Evolutionary conservation across 2,888 invertebrate species (phyloP), one percentile per base, ranked within the genome.

Genomic region (Lasioglossum oenotherae): DNA sequence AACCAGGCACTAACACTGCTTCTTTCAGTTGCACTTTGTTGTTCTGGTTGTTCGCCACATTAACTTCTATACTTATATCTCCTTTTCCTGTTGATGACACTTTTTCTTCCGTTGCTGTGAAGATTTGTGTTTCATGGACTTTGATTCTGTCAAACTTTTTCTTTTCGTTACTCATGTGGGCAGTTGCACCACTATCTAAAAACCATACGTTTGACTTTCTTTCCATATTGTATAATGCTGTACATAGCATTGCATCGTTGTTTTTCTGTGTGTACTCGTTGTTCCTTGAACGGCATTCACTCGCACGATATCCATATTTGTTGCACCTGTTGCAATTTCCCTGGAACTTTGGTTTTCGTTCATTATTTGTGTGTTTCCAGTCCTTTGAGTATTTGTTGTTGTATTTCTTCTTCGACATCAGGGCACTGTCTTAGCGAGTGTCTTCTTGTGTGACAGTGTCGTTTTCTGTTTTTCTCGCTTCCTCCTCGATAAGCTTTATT

Each of bases 1-100:
- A 80, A 23, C 87, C 85, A 69, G 91, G 89, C 5, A 89, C 88
- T 77, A 82, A 23, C 10, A 82, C 31, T 23, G 27, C 74, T 19
- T 78, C 78, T 4, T 78, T 73, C 31, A 82, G n/a, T 67, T 44
- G 41, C 3, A 82, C 49, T 10, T 74, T 27, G 53, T 78, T 78
- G 19, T 2, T 53, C 0, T 64, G 4, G 14, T 60, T 41, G 38
- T 38, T 35, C n/a, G 8, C 2, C 0, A 19, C 19, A 0, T 73
- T 38, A 1, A 82, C 67, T 19, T 41, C 10, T 16, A 81, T 38
- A 8, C 64, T 53, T 46, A 81, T 31, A 64, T 44, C 1, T 46
- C 81, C 77, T 35, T 2, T 77, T 53, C 53, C 53, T 23, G 53
- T 53, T 23, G 23, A 53, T 1, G 5, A 0, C 23, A 53, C 53